Base-by-base conservation (phyloP, 2,113 vertebrate genomes). In the Leptobrachium ailaonicum region DNA sequence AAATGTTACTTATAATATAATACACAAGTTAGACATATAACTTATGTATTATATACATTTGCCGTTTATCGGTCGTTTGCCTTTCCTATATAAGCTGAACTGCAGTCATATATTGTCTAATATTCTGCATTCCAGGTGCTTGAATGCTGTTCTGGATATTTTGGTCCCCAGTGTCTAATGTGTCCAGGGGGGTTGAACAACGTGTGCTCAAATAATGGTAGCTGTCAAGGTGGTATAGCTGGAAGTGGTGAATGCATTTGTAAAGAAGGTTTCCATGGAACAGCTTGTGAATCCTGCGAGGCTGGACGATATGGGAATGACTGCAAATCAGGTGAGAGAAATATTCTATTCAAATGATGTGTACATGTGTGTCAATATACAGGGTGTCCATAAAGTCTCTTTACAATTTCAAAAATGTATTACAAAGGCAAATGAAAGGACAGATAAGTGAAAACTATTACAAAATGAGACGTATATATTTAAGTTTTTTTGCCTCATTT, bases 181-280 rank as follows among this genome's bases (percentile, higher is more conserved):
- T 99, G 98, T 85, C 97, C 97, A 0, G 95, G 97, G 14, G 92
- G 89, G 0, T 72, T 88, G 1, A 94, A 92, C 50, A 92, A 83
- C 13, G 91, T 91, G 91, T 99, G 98, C 89, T 97, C 93, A 0
- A 92, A 93, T 84, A 95, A 97, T 0, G 98, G 97, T 40, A 88
- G 90, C 54, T 99, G 98, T 86, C 89, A 94, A 86, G 97, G 98
- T 0, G 90, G 95, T 73, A 66, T 89, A 42, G 71, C 83, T 12
- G 98, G 98, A 79, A 95, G 50, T 0, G 98, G 98, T 43, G 95
- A 96, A 83, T 99, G 98, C 87, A 94, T 73, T 0, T 99, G 98
- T 86, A 93, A 90, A 0, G 96, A 98, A 87, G 97, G 97, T 2
- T 99, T 98, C 86, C 96, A 98, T 0, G 98, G 98, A 58, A 97